Base-by-base conservation (phyloP, 2,113 vertebrate genomes). In the Syngnathus typhle region DNA sequence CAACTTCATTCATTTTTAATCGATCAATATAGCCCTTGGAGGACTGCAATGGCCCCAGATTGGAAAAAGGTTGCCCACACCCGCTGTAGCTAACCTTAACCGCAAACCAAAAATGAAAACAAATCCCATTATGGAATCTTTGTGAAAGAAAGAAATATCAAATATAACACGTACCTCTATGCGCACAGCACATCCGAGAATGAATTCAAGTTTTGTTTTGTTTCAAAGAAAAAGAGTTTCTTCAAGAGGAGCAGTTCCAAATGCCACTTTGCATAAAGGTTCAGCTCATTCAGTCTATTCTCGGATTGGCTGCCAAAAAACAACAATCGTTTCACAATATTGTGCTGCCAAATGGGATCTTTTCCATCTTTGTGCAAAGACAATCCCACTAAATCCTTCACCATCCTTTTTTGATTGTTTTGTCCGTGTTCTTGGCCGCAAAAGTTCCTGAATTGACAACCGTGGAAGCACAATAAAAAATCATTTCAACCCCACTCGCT, bases 381-480 rank as follows among this genome's bases (percentile, higher is more conserved):
- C n/a, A 4, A 32, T 15, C 55, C 55, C 37, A 37, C 27, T 16
- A 36, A 58, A 58, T 36, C 55, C 55, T 58, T 58, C 27, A 36
- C 12, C 55, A 18, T 58, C 55, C 32, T 58, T 36, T 56, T 58
- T 58, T 7, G 27, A 58, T 36, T 36, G 27, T 32, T 36, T 58
- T 58, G 13, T 47, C 21, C 36, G 21, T 47, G 66, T 81, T 68
- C 69, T 65, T 7, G 49, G 49, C 19, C 80, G 71, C 62, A 80
- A 75, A 84, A 6, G 55, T 73, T 75, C 61, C 71, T 60, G 69
- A 68, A 21, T 38, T 58, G 54, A 52, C 69, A 59, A 55, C 65
- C 23, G n/a, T 62, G 36, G 74, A 66, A 83, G 86, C 85, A 79
- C 69, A 78, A 68, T 74, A 68, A 70, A 70, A 81, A 83, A 60